Conservation (phyloP, 2,888 invertebrate species). For the Cephus pygmeus region DNA sequence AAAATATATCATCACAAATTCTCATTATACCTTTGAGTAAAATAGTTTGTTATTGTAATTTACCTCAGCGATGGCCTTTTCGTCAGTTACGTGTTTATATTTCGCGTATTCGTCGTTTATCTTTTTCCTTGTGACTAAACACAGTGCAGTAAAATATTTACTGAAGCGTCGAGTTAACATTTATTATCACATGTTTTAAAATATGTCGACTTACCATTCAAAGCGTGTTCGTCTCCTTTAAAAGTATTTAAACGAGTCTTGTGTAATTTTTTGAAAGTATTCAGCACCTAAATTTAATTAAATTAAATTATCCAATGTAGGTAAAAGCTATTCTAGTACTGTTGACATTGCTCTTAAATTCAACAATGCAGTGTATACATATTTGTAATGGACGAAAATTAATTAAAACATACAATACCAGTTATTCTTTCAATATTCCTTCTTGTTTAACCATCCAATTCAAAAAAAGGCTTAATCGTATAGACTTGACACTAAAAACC, state of each 20-base stretch:
- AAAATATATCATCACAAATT: slow-evolving; percentile 44
- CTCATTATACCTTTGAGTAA: slow-evolving; percentile 14
- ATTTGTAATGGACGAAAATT: too few species aligned
- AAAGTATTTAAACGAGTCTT: slow-evolving; percentile 76
- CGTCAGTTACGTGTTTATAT: slow-evolving; percentile 73
- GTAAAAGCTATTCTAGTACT: too few species aligned
- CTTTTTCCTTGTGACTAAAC: slow-evolving; percentile 72
- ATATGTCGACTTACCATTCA: slow-evolving; percentile 62
- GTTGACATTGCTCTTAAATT: too few species aligned
- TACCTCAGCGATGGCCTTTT: slow-evolving; percentile 75
- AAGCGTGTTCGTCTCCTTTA: slow-evolving; percentile 73
- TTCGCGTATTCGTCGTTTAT: slow-evolving; percentile 82
- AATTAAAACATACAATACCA: too few species aligned
- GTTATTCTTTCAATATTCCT: too few species aligned
- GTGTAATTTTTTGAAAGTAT: slow-evolving; percentile 79
- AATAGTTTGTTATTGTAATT: slow-evolving; percentile 31
- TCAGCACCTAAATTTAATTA: slow-evolving; percentile 71
- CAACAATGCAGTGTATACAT: too few species aligned
- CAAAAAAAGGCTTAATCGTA: too few species aligned
- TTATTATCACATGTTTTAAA: background rate
- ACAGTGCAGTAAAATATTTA: slow-evolving; percentile 11
- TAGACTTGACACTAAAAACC: too few species aligned
- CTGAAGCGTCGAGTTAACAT: background rate
- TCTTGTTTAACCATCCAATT: too few species aligned
- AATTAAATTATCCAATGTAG: background rate